phyloP scores from a whole-genome alignment of 2,113 vertebrate genomes.

The Casuarius casuarius region DNA sequence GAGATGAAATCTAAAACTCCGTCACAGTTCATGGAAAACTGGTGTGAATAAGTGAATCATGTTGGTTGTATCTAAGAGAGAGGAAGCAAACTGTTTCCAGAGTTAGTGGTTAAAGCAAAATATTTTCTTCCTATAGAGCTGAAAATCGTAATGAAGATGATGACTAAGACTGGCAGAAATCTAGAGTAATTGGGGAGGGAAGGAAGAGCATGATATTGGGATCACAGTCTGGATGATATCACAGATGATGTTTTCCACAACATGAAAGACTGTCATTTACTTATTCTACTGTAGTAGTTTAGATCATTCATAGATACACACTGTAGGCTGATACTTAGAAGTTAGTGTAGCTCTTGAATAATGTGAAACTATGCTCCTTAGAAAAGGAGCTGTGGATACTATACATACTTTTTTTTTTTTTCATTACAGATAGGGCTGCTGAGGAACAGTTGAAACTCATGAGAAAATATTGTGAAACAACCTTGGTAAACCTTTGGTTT shows the following conservation, averaged over 20 bases:
- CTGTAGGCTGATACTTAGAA: not conserved
- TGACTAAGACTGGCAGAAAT: constrained; percentile 4
- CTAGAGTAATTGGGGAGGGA: not conserved
- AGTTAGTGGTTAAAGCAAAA: not conserved
- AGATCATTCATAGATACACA: not conserved
- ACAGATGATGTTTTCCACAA: not conserved
- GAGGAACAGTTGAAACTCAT: not conserved
- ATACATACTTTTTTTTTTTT: not conserved
- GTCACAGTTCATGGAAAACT: not conserved
- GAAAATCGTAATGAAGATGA: not conserved
- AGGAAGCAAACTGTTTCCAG: not conserved
- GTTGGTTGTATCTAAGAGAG: not conserved
- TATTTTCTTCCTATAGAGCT: not conserved
- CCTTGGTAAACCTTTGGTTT: not conserved
- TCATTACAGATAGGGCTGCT: not conserved
- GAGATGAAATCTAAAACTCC: not conserved
- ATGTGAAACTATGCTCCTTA: not conserved
- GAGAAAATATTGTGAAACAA: not conserved
- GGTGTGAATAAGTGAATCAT: not conserved
- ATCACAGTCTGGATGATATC: not conserved
- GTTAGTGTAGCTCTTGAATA: not conserved
- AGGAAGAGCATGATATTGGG: not conserved
- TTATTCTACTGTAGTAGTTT: not conserved
- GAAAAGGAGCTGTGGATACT: not conserved
- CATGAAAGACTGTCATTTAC: not conserved